Conservation (phyloP, 2,888 invertebrate genomes). For the Morinoia aosen region DNA sequence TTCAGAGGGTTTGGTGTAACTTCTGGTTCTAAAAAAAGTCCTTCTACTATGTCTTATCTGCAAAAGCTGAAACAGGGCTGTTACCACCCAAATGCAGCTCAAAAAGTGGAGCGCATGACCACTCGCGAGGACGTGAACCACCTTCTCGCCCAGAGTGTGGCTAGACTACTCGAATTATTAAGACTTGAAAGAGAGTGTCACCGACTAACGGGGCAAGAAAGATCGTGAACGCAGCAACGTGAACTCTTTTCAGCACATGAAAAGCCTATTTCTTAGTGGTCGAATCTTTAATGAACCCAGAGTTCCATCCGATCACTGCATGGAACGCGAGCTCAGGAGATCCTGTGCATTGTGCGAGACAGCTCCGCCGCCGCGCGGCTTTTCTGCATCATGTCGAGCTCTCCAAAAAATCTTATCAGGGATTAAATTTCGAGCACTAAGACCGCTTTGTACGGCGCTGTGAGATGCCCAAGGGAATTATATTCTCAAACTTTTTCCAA, state of each 20-base stretch:
- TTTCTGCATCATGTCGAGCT: background rate
- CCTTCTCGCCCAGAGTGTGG: too few relatives aligned
- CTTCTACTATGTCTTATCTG: background rate
- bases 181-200: background rate
- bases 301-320: background rate
- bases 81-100: background rate
- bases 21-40: background rate
- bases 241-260: background rate
- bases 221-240: background rate
- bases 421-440: background rate
- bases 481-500: background rate
- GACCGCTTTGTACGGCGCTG: background rate
- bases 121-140: background rate
- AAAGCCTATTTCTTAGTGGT: background rate
- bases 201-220: background rate
- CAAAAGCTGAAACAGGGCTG: background rate
- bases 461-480: background rate
- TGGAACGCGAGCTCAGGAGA: background rate
- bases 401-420: background rate
- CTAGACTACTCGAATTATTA: background rate
- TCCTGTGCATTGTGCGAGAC: background rate
- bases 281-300: background rate
- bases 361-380: too few relatives aligned
- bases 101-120: background rate
- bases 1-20: background rate